These are phyloP conservation scores for Drosophila flavopinicola DNA, from an alignment of 2,888 invertebrate genomes.

Conservation along the genomic window DNA sequence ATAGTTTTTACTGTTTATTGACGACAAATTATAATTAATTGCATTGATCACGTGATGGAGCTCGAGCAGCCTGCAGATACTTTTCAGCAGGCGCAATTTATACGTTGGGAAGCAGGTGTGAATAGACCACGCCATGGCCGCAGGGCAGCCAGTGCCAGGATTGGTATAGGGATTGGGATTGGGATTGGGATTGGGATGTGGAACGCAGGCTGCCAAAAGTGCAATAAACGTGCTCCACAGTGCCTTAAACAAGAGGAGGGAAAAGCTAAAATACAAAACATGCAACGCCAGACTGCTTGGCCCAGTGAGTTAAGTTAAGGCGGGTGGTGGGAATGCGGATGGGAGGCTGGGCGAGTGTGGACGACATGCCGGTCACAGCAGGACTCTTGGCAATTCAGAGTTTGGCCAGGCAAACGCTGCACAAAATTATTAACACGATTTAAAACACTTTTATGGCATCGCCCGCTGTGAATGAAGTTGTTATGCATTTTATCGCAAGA, in stretches of 20 bases:
- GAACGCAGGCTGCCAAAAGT: slow-evolving; percentile 39
- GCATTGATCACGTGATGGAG: slow-evolving; percentile 80
- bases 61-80: slow-evolving; percentile 72
- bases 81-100: slow-evolving; percentile 78
- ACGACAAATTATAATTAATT: slow-evolving; percentile 82
- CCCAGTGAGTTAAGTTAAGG: slow-evolving; percentile 1
- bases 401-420: slow-evolving; percentile 71
- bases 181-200: slow-evolving; percentile 12
- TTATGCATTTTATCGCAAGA: slow-evolving; percentile 80
- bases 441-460: slow-evolving; percentile 84
- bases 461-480: slow-evolving; percentile 84
- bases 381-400: slow-evolving; percentile 74
- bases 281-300: slow-evolving; percentile 60
- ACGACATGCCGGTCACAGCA: slow-evolving; percentile 78
- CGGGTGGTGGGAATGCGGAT: slow-evolving; percentile 1
- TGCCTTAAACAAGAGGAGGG: slow-evolving; percentile 4
- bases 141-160: slow-evolving; percentile 33
- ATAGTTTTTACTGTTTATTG: slow-evolving; percentile 54
- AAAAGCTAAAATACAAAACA: slow-evolving; percentile 41
- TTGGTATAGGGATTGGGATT: slow-evolving; percentile 12
- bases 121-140: slow-evolving; percentile 64
- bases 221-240: slow-evolving; percentile 54
- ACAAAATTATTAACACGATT: slow-evolving; percentile 84
- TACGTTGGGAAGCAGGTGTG: slow-evolving; percentile 69
- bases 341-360: slow-evolving; percentile 46